Evolutionary conservation across 2,888 invertebrate species (phyloP), one percentile per base, ranked within the genome.

Genomic region (Macaria notata): DNA sequence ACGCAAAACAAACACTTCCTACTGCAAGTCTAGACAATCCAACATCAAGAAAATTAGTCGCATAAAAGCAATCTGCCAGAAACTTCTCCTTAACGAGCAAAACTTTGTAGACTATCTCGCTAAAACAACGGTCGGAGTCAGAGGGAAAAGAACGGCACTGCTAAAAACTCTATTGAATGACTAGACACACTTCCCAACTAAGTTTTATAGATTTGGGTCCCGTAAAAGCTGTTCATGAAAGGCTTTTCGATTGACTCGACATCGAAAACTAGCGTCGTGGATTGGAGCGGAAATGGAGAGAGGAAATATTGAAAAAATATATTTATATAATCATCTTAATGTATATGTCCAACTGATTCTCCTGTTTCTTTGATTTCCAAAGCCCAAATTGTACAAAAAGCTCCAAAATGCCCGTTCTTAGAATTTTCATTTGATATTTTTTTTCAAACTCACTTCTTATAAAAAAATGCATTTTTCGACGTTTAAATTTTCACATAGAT

Each of bases 151-250:
- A 51, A 51, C 43, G 38, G 39, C 47, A 36, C 43, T 36, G 7
- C 44, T 44, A 44, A 56, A 52, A 49, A 45, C 41, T 36, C 49
- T 19, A 53, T 43, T 38, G 7, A 49, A 57, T 39, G 51, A 39
- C 51, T 57, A 31, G 31, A 33, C 19, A 51, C 44, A 30, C 19
- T 48, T 49, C 30, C 31, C 6, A 46, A 57, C 48, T 52, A 46
- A 53, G 8, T 46, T 42, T 39, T 48, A 41, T 52, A 45, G 44
- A 51, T 59, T 54, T 9, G 52, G 46, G 29, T 38, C 41, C 49
- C 41, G 51, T 51, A 48, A 56, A 56, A 52, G 48, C 49, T 49
- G 53, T 51, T 31, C 53, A 51, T 58, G 53, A 59, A 59, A 51
- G 54, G 51, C 49, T 59, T 55, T 45, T 48, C 54, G 54, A 55